Percentiles rank a stretch among this genome's conserved stretches.
phyloP scores from a whole-genome alignment of 1,140 invertebrate genomes.

The Temnothorax nylanderi region DNA sequence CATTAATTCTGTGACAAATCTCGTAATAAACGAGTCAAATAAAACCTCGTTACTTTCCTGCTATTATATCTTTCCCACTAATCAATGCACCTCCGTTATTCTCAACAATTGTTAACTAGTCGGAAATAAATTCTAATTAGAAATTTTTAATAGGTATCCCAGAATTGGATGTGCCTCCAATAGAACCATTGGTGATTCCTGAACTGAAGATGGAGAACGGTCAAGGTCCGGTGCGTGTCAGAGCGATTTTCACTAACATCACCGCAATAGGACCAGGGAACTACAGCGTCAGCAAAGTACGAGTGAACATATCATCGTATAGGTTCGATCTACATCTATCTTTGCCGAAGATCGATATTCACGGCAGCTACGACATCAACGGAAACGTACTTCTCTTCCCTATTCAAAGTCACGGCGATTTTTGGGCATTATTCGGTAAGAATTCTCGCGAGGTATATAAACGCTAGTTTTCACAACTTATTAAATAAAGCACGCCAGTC shows the following conservation, averaged over 20 bases:
- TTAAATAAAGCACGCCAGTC: neutral
- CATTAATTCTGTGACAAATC: neutral
- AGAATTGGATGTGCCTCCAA: slow-evolving; percentile 89
- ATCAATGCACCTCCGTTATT: neutral
- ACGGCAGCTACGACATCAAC: slow-evolving; percentile 90
- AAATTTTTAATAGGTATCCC: slow-evolving; percentile 86
- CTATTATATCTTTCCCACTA: neutral
- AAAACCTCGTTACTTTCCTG: neutral
- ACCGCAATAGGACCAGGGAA: slow-evolving; percentile 91
- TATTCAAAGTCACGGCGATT: slow-evolving; percentile 91
- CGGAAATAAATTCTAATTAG: neutral
- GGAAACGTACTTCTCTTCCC: slow-evolving; percentile 92
- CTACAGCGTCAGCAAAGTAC: slow-evolving; percentile 87
- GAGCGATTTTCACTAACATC: slow-evolving; percentile 90
- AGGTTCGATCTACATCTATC: slow-evolving; percentile 89
- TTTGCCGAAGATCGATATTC: slow-evolving; percentile 90
- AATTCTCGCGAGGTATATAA: neutral
- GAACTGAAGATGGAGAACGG: slow-evolving; percentile 91
- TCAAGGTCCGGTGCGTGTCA: slow-evolving; percentile 90
- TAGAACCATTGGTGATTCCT: slow-evolving; percentile 90
- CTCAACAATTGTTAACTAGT: neutral
- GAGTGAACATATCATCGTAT: slow-evolving; percentile 88
- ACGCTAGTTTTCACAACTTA: neutral
- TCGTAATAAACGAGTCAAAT: neutral
- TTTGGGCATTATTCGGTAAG: slow-evolving; percentile 92